These are phyloP conservation scores for Larimichthys crocea DNA, from an alignment of 2,113 vertebrate genomes.

Conservation along the genomic window DNA sequence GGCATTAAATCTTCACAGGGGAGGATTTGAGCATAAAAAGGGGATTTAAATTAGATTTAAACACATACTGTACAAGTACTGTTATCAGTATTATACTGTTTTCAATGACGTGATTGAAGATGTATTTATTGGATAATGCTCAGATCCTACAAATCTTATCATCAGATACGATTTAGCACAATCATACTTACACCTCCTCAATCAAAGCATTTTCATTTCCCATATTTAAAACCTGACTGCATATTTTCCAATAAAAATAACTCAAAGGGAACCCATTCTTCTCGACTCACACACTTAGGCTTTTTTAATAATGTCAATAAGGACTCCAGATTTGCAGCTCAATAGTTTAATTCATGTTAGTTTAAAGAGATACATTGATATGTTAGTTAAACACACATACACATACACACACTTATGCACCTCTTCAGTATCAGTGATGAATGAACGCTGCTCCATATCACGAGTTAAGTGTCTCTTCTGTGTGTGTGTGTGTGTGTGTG, in stretches of 20 bases:
- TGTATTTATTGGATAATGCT: background rate
- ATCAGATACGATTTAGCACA: background rate
- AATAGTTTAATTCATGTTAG: no score
- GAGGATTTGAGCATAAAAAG: no score
- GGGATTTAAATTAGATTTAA: background rate
- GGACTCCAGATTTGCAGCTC: no score
- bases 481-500: constrained; percentile 1
- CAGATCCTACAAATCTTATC: background rate
- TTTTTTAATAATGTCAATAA: no score
- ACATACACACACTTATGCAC: background rate
- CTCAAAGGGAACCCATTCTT: no score
- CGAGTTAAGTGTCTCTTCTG: background rate
- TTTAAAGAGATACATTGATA: no score
- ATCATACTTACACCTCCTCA: no score
- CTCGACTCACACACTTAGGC: no score
- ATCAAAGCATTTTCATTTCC: no score
- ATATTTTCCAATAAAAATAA: no score
- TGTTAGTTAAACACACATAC: background rate
- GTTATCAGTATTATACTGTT: background rate
- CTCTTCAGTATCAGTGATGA: background rate
- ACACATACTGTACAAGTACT: background rate
- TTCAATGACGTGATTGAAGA: background rate
- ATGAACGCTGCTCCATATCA: no score
- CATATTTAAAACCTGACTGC: no score
- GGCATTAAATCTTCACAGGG: background rate